These are phyloP conservation scores for Chionomys nivalis DNA, from an alignment of 2,113 vertebrate genomes.

Conservation along the genomic window DNA sequence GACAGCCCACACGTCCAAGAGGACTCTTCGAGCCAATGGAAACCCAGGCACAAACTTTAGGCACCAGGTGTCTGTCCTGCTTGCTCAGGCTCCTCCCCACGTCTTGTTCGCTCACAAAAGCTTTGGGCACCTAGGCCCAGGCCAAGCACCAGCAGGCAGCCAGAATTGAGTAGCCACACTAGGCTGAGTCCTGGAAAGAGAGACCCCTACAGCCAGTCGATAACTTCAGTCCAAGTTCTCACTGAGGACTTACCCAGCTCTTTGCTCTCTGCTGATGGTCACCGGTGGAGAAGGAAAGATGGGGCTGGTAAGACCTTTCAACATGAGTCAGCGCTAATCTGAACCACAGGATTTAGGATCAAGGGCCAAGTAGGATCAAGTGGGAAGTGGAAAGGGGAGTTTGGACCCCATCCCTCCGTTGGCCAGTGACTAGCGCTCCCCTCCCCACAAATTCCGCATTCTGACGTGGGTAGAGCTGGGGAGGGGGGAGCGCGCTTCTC, in stretches of 20 bases:
- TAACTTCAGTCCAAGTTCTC: neutral
- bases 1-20: neutral
- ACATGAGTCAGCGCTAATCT: neutral
- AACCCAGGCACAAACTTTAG: no score
- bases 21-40: no score
- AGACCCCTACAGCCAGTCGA: neutral
- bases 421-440: neutral
- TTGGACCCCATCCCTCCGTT: neutral
- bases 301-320: neutral
- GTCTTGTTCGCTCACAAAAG: neutral
- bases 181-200: neutral
- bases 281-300: no score
- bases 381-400: neutral
- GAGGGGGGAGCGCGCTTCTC: neutral
- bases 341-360: neutral
- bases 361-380: neutral
- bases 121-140: no score
- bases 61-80: neutral
- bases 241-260: no score
- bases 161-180: neutral
- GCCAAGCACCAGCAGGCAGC: neutral
- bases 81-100: neutral
- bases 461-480: neutral
- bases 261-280: neutral
- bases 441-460: neutral